Conservation (phyloP, 2,888 invertebrate genomes). For the Lepidonotus clava region DNA sequence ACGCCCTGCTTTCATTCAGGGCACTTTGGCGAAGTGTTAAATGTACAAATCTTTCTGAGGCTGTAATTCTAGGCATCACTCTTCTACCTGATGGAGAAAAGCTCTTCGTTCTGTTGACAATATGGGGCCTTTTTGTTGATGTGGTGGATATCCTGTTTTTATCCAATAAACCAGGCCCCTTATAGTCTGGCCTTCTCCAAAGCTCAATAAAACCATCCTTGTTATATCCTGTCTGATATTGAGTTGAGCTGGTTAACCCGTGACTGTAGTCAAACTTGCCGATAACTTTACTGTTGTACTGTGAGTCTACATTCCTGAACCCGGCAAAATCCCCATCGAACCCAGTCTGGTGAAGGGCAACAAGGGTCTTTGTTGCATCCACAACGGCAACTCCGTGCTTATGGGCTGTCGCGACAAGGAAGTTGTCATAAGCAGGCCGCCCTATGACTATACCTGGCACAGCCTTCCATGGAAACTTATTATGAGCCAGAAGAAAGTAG, state of each 20-base stretch:
- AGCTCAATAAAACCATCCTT: background rate
- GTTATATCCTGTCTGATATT: background rate
- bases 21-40: too few relatives aligned
- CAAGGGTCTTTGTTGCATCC: background rate
- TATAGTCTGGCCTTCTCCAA: background rate
- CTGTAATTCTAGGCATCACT: too few relatives aligned
- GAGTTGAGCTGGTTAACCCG: background rate
- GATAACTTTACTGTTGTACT: background rate
- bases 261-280: background rate
- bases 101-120: too few relatives aligned
- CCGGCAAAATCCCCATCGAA: too few relatives aligned
- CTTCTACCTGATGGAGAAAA: too few relatives aligned
- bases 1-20: too few relatives aligned
- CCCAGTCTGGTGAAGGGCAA: background rate
- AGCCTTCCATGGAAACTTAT: constrained; percentile 5
- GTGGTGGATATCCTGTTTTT: too few relatives aligned
- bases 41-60: too few relatives aligned
- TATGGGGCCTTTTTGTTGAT: too few relatives aligned
- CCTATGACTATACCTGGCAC: background rate
- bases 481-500: background rate
- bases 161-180: background rate
- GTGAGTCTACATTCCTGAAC: background rate
- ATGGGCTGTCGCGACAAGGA: background rate
- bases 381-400: background rate
- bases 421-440: background rate